phyloP scores from a whole-genome alignment of 2,113 vertebrate species.

The Oxygymnocypris stewartii region DNA sequence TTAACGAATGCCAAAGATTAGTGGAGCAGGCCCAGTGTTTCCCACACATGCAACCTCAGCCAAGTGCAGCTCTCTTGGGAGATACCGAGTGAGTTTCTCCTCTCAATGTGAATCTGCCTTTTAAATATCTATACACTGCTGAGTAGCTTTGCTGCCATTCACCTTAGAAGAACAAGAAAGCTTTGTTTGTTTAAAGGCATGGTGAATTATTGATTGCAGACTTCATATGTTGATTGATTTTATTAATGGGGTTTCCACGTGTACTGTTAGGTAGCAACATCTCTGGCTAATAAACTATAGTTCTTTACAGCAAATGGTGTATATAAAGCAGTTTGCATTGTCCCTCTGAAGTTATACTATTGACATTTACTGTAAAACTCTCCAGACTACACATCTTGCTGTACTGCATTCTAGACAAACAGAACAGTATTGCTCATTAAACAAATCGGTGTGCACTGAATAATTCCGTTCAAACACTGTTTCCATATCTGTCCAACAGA shows the following conservation, averaged over 20 bases:
- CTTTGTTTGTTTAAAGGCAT: not conserved
- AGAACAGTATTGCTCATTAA: not conserved
- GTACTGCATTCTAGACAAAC: not conserved
- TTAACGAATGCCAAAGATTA: slow-evolving; percentile 33
- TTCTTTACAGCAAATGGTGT: not conserved
- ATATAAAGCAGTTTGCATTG: not conserved
- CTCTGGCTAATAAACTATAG: not conserved
- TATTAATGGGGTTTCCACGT: not conserved
- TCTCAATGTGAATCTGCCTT: slow-evolving; percentile 13
- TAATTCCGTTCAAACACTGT: not conserved
- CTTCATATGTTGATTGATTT: slow-evolving; percentile 4
- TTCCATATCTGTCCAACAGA: not conserved
- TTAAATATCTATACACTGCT: slow-evolving; percentile 11
- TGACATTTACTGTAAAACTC: not conserved
- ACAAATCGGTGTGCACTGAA: not conserved
- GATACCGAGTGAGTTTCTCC: not conserved
- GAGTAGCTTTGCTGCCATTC: slow-evolving; percentile 1
- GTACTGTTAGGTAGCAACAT: not conserved
- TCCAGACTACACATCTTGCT: not conserved
- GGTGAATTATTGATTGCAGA: slow-evolving; percentile 35
- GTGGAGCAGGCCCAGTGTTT: slow-evolving; percentile 6
- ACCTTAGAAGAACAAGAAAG: not conserved
- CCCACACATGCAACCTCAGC: not conserved
- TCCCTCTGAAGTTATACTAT: not conserved
- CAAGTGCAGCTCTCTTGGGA: slow-evolving; percentile 13